Base-by-base conservation (phyloP, 53 echinoderm and acorn worm genomes). In the Echinometra lucunter region DNA sequence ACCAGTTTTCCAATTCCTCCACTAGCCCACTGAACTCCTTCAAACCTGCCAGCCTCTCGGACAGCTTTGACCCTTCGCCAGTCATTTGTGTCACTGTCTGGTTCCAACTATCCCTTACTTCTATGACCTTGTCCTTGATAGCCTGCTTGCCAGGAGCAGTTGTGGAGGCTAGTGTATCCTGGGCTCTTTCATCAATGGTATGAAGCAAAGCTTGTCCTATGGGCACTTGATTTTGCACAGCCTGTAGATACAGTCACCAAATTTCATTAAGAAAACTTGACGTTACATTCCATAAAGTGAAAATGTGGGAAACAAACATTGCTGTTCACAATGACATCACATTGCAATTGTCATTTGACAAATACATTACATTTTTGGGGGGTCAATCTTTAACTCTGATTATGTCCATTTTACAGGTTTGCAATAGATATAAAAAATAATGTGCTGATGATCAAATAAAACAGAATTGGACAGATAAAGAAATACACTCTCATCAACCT, bases 1-100 rank as follows among this genome's bases (percentile, higher is more conserved):
- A 27, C 98, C 98, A 98, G 57, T 83, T 66, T 85, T 93, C 93
- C 63, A 98, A 66, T 37, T 95, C 97, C 1, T 57, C 89, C 53
- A 88, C 38, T 82, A 93, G 58, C n/a, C 92, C 53, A 38, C 95
- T 92, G 66, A 97, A 96, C 90, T 95, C 95, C 21, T 94, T 94
- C 94, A 95, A 97, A 38, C 95, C 91, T 40, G 83, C 87, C 67
- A 97, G 95, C 88, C 94, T 95, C 78, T 88, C 70, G 0, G 92
- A 63, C 2, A 98, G 95, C 49, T 34, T 94, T 34, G 95, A 60
- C 93, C 94, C 94, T 57, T 95, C 87, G 28, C 75, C 95, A 90
- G 95, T 95, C 49, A 96, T 90, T 91, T 88, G 89, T 1, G 92
- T 89, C 25, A 89, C 57, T 0, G 95, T 74, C 27, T 82, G 83